Evolutionary conservation across 2,888 invertebrate species (phyloP), one percentile per base, ranked within the genome.

Genomic region (Galeopsomyia nigrocyanea): DNA sequence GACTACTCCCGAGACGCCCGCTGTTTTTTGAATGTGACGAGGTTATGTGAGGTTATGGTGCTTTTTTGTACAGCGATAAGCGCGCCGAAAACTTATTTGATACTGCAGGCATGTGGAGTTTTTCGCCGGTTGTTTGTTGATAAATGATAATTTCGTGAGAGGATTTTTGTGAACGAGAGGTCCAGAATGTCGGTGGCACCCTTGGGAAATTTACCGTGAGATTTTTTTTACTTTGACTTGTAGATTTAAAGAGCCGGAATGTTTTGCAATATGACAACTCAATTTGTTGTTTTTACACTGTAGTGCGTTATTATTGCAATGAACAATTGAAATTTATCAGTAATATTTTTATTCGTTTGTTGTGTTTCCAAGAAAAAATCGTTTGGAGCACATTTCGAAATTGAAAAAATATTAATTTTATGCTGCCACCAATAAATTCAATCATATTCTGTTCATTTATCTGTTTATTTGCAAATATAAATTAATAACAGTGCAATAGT

Each of bases 141-240:
- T 49, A 49, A 57, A 57, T 70, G 17, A 46, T 62, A 57, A 14
- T 22, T 63, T 58, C 55, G 21, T 50, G 39, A 46, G 2, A 39
- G 21, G 22, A 58, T 21, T 16, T 39, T 57, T 39, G 14, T 21
- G 17, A 21, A 49, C 10, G n/a, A 19, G 19, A 39, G 14, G 14
- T 26, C 19, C 46, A 74, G 58, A 61, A 84, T 84, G 84, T 80
- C 82, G 46, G 74, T 78, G 17, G 77, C 80, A 66, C 79, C 80
- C 16, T 76, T 83, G 68, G 82, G 81, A 71, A 80, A 78, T 73
- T 78, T 84, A 62, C 83, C 83, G 84, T 84, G 70, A 82, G 84
- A n/a, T n/a, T 81, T 46, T 13, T 17, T 64, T 65, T 19, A 61
- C 19, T 64, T 62, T 46, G 22, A 49, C 55, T 39, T 55, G 13